These are phyloP conservation scores for Cheilinus undulatus DNA, from an alignment of 2,113 vertebrate genomes.

Conservation along the genomic window DNA sequence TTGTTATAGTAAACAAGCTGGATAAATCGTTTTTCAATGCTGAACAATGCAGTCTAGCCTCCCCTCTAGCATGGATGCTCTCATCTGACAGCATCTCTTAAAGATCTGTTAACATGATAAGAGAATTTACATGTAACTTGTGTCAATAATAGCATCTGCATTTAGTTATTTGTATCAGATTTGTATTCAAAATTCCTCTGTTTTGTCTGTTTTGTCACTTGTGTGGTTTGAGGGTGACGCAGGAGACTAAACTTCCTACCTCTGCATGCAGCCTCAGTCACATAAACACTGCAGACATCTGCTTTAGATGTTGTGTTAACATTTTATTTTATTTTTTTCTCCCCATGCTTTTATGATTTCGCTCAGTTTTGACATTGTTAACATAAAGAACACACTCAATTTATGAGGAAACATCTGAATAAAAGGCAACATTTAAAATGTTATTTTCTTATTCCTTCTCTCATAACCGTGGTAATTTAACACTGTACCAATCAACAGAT, in stretches of 20 bases:
- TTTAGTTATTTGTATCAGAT: slow-evolving; percentile 37
- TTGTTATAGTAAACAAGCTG: slow-evolving; percentile 9
- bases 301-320: slow-evolving; percentile 58
- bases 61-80: slow-evolving; percentile 26
- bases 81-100: slow-evolving; percentile 35
- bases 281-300: slow-evolving; percentile 65
- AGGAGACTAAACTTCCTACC: slow-evolving; percentile 48
- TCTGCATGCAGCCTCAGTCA: slow-evolving; percentile 50
- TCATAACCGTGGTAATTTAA: no score
- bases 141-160: neutral
- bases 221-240: slow-evolving; percentile 40
- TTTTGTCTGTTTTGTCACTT: slow-evolving; percentile 58
- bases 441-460: no score
- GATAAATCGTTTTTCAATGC: slow-evolving; percentile 3
- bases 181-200: slow-evolving; percentile 23
- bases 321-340: slow-evolving; percentile 52
- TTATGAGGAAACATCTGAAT: slow-evolving; percentile 11
- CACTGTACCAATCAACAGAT: no score
- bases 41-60: neutral
- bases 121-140: slow-evolving; percentile 9
- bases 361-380: slow-evolving; percentile 45
- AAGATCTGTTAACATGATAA: slow-evolving; percentile 24
- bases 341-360: slow-evolving; percentile 13
- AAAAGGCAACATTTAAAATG: slow-evolving; percentile 7
- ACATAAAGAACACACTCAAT: slow-evolving; percentile 7